Evolutionary conservation across 2,797 vertebrate species (phyloP), one percentile per base, ranked within the genome.

Genomic region (Coendou prehensilis): DNA sequence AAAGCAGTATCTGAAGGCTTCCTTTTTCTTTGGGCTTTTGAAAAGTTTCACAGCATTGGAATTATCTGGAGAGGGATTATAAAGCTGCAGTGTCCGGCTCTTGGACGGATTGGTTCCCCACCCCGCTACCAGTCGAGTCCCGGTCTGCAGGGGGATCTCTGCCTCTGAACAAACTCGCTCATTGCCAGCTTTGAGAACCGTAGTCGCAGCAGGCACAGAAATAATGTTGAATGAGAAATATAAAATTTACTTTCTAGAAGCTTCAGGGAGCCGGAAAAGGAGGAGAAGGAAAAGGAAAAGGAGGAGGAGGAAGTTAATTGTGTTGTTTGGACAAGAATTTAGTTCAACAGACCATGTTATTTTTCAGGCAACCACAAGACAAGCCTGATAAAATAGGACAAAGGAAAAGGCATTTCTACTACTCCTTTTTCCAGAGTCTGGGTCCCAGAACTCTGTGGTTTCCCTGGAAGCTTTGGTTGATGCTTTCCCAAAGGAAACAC

Each of bases 281-380:
- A 97, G 95, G 97, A 95, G 96, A 85, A 97, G 97, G 97, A 97
- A 97, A 96, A 92, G 95, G 97, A 97, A 97, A 94, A 97, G 97
- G 97, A 97, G 96, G 97, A 97, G 97, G 96, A 98, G 97, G 97
- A 98, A 98, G 95, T 95, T 95, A 93, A 94, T 92, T 98, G 97
- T 97, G 96, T 97, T 94, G 91, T 97, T 98, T 97, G 96, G 95
- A 96, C 73, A 95, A 97, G 96, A 97, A 97, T 96, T 96, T 91
- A 96, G 88, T 92, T 95, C 91, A 94, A 83, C 83, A 95, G 95
- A 87, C 88, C 41, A 23, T 95, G 89, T 93, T 97, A 97, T 94
- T 87, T 91, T 95, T 96, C 54, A 63, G 80, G 7, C 90, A 59
- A 41, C 47, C 79, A 54, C 57, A 81, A 93, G 93, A 93, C 82